Percentiles rank a stretch among this genome's conserved stretches.
phyloP scores from a whole-genome alignment of 2,888 invertebrate genomes.

The Craniophora ligustri region DNA sequence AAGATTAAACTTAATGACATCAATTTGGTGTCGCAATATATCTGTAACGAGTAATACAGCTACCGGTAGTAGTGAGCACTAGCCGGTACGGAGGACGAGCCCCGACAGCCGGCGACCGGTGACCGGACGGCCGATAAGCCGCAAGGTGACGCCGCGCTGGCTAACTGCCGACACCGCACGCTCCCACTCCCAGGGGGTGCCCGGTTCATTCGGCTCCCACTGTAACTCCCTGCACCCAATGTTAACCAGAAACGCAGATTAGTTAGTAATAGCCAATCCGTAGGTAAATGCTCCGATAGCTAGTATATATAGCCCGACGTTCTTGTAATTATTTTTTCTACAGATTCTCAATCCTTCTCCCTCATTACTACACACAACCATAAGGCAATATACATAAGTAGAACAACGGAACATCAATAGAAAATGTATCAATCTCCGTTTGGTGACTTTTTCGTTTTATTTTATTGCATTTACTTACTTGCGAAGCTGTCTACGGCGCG shows the following conservation, averaged over 20 bases:
- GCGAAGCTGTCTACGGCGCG: constrained; percentile 69
- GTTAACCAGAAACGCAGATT: constrained; percentile 66
- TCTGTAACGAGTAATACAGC: constrained; percentile 44
- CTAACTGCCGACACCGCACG: constrained; percentile 68
- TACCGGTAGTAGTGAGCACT: constrained; percentile 38
- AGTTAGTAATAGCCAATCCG: constrained; percentile 62
- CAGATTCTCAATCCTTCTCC: neutral
- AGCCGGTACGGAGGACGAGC: constrained; percentile 50
- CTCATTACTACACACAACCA: neutral
- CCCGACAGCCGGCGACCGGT: constrained; percentile 58
- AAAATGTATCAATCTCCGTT: constrained; percentile 62
- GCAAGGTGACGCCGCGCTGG: constrained; percentile 73
- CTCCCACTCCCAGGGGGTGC: constrained; percentile 52
- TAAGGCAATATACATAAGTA: constrained; percentile 30
- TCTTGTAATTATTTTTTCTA: constrained; percentile 7
- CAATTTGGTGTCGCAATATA: constrained; percentile 57
- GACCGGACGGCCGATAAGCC: constrained; percentile 78
- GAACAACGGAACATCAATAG: constrained; percentile 44
- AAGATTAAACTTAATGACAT: constrained; percentile 48
- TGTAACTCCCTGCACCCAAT: constrained; percentile 57
- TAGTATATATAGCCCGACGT: constrained; percentile 1
- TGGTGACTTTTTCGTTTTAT: constrained; percentile 61
- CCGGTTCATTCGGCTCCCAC: constrained; percentile 65
- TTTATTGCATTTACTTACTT: constrained; percentile 74
- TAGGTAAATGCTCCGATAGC: constrained; percentile 33